phyloP scores from a whole-genome alignment of 2,888 invertebrate genomes.

The Papilio gigon region DNA sequence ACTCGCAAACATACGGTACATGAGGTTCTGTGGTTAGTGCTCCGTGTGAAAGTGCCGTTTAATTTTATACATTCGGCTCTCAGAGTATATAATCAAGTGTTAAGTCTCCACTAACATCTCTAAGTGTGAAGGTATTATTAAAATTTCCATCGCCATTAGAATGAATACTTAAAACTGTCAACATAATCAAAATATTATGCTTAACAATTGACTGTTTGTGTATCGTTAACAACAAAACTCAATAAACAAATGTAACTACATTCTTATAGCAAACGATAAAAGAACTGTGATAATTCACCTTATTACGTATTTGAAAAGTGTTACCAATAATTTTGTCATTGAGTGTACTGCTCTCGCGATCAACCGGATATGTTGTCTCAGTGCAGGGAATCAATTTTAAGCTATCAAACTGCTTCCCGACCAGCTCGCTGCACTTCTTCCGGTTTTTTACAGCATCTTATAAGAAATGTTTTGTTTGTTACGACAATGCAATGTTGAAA shows the following conservation, averaged over 20 bases:
- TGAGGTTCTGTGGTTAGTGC: neutral
- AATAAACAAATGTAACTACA: neutral
- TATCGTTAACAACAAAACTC: neutral
- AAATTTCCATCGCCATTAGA: too few species aligned
- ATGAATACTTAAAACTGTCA: neutral
- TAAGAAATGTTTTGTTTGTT: neutral
- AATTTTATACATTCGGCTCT: neutral
- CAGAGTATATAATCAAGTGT: too few species aligned
- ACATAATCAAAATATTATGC: conserved; percentile 1
- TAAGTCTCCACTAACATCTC: too few species aligned
- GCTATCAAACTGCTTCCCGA: conserved; percentile 61
- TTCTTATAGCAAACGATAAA: neutral
- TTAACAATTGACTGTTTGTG: neutral
- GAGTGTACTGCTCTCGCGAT: conserved; percentile 34
- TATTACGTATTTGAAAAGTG: neutral
- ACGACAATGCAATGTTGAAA: neutral
- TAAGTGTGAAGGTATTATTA: too few species aligned
- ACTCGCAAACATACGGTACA: conserved; percentile 20
- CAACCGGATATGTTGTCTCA: conserved; percentile 37
- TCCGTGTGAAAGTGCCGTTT: neutral
- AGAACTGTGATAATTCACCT: neutral
- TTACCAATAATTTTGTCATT: neutral
- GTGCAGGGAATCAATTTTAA: conserved; percentile 63
- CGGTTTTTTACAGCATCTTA: conserved; percentile 35
- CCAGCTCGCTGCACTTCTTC: conserved; percentile 44